Base-by-base conservation (phyloP, 2,113 vertebrate genomes). In the Anoplopoma fimbria region DNA sequence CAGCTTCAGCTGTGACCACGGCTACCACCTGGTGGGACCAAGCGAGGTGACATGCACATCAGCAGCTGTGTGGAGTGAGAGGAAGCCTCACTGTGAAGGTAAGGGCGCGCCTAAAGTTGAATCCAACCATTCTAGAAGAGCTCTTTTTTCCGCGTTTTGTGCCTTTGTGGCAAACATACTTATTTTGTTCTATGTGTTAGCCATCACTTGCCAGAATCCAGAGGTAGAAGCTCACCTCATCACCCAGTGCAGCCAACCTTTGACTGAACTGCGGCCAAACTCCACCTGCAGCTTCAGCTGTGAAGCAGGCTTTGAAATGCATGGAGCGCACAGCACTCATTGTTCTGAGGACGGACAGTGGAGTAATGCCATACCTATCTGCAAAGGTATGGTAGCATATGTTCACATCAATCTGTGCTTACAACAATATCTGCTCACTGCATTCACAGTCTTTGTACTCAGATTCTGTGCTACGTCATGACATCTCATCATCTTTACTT, bases 11-110 rank as follows among this genome's bases (percentile, higher is more conserved):
- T 98, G 97, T 33, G 31, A 57, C 9, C 49, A 88, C 0, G 95
- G 96, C 4, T 96, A 95, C 83, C 61, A 36, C 14, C 89, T 93
- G 27, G 68, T 89, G 73, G 96, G 96, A 9, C 65, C 82, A 0
- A 82, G 81, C 77, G 63, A 2, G 3, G 70, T 95, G 19, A 77
- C 0, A 3, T 97, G 96, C 82, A 88, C 91, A 0, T 91, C 94
- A 57, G 84, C 77, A 0, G 95, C 94, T 1, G 79, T 90, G 69
- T 96, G 96, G 97, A 96, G 87, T 31, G 89, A 89, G 9, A 77
- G 31, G 10, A 53, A 81, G 15, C 96, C 96, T 2, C 74, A 15
- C 19, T 97, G 96, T 90, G 88, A 94, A 95, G 96, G 96, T 97
- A 84, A 6, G 87, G 21, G 7, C 15, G 4, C 9, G 21, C 8